These are phyloP conservation scores for Semibalanus balanoides DNA, from an alignment of 1,140 invertebrate species.

Conservation along the genomic window DNA sequence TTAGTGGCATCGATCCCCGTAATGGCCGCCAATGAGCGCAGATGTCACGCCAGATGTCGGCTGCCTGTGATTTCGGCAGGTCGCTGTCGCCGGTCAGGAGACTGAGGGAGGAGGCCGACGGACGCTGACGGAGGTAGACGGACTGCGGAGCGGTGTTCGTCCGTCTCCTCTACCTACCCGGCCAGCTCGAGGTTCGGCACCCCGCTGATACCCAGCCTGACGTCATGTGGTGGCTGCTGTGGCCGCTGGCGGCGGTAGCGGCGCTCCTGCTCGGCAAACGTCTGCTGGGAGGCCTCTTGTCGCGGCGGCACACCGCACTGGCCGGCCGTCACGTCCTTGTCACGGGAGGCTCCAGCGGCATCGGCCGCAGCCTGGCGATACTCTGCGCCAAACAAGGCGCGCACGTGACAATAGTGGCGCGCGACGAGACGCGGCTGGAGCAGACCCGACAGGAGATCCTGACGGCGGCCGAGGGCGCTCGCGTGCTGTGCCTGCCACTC, in stretches of 20 bases:
- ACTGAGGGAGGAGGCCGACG: no score
- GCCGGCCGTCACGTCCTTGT: constrained; percentile 31
- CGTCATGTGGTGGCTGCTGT: neutral
- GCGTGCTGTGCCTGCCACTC: constrained; percentile 26
- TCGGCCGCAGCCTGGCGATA: constrained; percentile 69
- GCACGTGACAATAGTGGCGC: constrained; percentile 67
- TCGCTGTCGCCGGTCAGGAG: no score
- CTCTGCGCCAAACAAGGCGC: constrained; percentile 62
- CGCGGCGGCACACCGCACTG: neutral
- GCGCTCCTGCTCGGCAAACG: neutral
- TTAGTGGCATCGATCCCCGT: no score
- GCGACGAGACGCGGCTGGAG: constrained; percentile 54
- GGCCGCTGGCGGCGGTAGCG: no score
- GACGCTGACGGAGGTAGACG: no score
- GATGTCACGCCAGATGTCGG: no score
- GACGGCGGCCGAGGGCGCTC: constrained; percentile 26
- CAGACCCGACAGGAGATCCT: constrained; percentile 42
- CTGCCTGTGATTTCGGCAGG: no score
- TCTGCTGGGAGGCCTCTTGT: neutral
- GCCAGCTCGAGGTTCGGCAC: no score
- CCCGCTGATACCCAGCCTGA: no score
- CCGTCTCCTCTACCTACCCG: no score
- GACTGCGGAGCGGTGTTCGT: no score
- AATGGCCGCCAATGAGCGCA: no score
- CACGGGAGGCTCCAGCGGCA: constrained; percentile 93